Conservation (phyloP, 2,888 invertebrate genomes). For the Hirtodrosophila histrioides region DNA sequence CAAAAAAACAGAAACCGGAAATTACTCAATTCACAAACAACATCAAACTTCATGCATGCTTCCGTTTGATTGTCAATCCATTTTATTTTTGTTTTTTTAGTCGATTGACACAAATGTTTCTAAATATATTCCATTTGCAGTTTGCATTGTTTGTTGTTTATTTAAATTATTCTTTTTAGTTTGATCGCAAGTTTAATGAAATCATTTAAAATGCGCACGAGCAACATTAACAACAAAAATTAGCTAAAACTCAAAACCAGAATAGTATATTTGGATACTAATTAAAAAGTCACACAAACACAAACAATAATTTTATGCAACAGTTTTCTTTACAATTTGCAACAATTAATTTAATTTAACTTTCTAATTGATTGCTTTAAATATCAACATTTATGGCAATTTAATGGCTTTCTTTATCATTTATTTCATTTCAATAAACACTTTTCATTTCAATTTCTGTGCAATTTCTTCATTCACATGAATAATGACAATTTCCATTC, state of each 20-base stretch:
- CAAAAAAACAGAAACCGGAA: slow-evolving; percentile 57
- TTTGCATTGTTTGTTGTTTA: slow-evolving; percentile 19
- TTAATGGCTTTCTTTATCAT: slow-evolving; percentile 1
- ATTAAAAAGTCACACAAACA: no score
- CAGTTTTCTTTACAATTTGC: background rate
- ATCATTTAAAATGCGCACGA: slow-evolving; percentile 52
- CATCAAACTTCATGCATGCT: slow-evolving; percentile 48
- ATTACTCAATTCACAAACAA: slow-evolving; percentile 53
- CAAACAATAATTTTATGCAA: no score
- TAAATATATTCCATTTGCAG: slow-evolving; percentile 17
- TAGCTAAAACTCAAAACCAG: slow-evolving; percentile 21
- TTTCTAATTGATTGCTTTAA: slow-evolving; percentile 20
- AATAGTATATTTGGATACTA: no score
- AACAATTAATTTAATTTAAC: slow-evolving; percentile 6
- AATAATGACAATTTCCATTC: slow-evolving; percentile 31
- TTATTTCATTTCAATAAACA: slow-evolving; percentile 8
- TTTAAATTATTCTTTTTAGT: slow-evolving; percentile 12
- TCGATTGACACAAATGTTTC: slow-evolving; percentile 14
- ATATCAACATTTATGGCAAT: background rate
- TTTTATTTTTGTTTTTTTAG: no score
- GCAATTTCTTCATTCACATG: slow-evolving; percentile 6
- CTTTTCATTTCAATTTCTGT: slow-evolving; percentile 13
- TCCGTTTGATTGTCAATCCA: slow-evolving; percentile 61
- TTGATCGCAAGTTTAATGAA: slow-evolving; percentile 43
- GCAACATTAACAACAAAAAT: slow-evolving; percentile 33